Conservation (phyloP, 2,113 vertebrate species). For the Boleophthalmus pectinirostris region DNA sequence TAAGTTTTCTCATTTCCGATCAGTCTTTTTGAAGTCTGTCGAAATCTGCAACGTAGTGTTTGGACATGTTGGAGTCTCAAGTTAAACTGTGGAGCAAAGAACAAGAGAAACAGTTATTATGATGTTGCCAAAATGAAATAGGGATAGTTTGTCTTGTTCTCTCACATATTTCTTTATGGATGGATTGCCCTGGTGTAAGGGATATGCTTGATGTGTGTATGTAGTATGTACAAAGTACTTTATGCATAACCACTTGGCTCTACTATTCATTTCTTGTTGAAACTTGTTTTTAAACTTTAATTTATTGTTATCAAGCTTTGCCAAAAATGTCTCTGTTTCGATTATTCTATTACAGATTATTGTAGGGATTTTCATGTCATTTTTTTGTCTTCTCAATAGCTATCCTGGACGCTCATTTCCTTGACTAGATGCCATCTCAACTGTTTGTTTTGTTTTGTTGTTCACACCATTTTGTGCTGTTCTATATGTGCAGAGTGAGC, state of each 20-base stretch:
- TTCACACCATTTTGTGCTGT: not conserved
- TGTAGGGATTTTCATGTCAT: not conserved
- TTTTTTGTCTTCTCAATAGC: no score
- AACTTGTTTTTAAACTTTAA: not conserved
- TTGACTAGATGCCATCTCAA: not conserved
- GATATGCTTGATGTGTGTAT: not conserved
- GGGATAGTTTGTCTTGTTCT: not conserved
- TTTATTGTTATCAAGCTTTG: not conserved
- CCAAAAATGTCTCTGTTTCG: not conserved
- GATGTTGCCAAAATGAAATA: constrained; percentile 5
- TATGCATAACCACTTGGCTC: not conserved
- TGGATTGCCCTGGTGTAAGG: not conserved
- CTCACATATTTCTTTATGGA: not conserved
- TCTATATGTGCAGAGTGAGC: constrained; percentile 67
- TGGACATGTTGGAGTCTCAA: constrained; percentile 22
- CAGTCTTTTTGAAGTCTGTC: constrained; percentile 26
- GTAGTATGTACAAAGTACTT: not conserved
- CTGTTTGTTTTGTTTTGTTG: not conserved
- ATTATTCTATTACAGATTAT: not conserved
- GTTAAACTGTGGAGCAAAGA: constrained; percentile 1
- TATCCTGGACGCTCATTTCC: not conserved
- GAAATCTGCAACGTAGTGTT: constrained; percentile 14
- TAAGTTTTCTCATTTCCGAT: constrained; percentile 22
- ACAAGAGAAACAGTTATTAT: not conserved
- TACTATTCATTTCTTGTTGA: not conserved